Base-by-base conservation (phyloP, 2,113 vertebrate species). In the Microcebus ravelobensis region DNA sequence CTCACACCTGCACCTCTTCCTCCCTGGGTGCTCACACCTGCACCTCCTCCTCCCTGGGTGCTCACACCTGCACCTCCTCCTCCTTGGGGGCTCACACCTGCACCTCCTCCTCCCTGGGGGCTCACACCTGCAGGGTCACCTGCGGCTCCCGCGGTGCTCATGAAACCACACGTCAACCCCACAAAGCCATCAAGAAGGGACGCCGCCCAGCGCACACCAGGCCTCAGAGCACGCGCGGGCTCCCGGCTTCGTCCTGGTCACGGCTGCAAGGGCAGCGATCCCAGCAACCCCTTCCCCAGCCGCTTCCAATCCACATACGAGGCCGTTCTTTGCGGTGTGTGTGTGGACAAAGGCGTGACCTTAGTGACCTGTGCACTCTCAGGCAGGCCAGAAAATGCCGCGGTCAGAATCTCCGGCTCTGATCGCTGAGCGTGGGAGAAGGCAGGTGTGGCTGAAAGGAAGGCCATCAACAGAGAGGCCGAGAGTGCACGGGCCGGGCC, bases 241-340 rank as follows among this genome's bases (percentile, higher is more conserved):
- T 31, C 27, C 12, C 13, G 4, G 14, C n/a, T 5, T 5, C 1
- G 20, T 42, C 25, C 6, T 0, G 20, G 68, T 4, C 25, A 34
- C n/a, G 34, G 65, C 10, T 15, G 21, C 36, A 7, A 14, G 25
- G 11, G 34, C 14, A 3, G 21, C 3, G 4, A 34, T n/a, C 59
- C n/a, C 3, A 4, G 3, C 4, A 63, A 17, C 27, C 2, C 2
- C 36, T 0, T 3, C 1, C 5, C 36, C 2, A 20, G 55, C 65
- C 9, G 2, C 23, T 25, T 42, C 21, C 2, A 55, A 31, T 34
- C 2, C 20, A 20, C 2, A 9, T 14, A 31, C 2, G 17, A 14
- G 80, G 11, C 27, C 25, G 10, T 7, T 52, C 55, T 4, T 18
- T 34, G 57, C 25, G 39, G 25, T n/a, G n/a, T n/a, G 42, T 10